phyloP scores from a whole-genome alignment of 1,140 invertebrate genomes.

The Dendrolimus punctatus region DNA sequence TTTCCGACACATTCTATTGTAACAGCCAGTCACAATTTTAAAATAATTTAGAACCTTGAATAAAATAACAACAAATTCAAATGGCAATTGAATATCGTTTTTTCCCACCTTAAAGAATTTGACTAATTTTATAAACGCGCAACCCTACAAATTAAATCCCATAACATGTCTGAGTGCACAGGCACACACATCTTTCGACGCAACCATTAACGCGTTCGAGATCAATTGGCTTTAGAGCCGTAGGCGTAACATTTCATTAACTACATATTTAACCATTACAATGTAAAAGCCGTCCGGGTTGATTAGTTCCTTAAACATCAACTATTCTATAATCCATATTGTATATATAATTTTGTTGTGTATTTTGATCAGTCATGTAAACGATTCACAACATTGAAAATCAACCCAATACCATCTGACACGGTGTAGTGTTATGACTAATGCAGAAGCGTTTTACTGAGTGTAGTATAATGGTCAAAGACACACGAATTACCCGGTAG shows the following conservation, averaged over 20 bases:
- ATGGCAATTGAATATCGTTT: too few species aligned
- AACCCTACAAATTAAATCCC: constrained; percentile 21
- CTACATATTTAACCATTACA: constrained; percentile 31
- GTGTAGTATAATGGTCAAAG: constrained; percentile 49
- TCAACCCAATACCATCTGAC: too few species aligned
- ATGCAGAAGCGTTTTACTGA: constrained; percentile 51
- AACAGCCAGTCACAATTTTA: too few species aligned
- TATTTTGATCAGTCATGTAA: constrained; percentile 9
- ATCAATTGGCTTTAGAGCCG: constrained; percentile 47
- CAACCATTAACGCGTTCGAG: constrained; percentile 44
- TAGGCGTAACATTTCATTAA: constrained; percentile 64
- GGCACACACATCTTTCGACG: constrained; percentile 41
- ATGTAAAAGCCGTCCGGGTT: constrained; percentile 52
- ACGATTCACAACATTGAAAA: not conserved
- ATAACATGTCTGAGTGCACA: constrained; percentile 25
- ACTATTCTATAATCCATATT: constrained; percentile 26
- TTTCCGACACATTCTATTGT: too few species aligned
- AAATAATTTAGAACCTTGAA: too few species aligned
- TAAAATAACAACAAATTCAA: too few species aligned
- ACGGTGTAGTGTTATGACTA: constrained; percentile 36
- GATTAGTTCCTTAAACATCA: constrained; percentile 43
- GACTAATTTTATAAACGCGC: constrained; percentile 40
- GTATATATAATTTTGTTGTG: constrained; percentile 14
- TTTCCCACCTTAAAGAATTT: constrained; percentile 9
- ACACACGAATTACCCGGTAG: constrained; percentile 66